A percentile compares a stretch with the other conserved stretches of the same genome.
Conservation (phyloP, 2,797 vertebrate genomes). For the Argyrosomus regius region DNA sequence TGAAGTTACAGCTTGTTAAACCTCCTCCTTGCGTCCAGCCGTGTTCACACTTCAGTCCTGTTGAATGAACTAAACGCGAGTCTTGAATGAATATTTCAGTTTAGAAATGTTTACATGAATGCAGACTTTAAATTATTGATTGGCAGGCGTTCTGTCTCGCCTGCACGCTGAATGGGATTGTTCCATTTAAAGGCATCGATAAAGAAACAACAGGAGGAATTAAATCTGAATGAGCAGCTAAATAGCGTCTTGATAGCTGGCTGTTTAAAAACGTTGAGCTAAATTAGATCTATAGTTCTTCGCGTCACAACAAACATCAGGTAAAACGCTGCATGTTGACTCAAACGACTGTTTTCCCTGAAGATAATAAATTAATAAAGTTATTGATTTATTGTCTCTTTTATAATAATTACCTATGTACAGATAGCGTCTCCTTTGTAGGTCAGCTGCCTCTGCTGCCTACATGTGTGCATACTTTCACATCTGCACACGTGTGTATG, state of each 20-base stretch:
- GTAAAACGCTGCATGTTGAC: background rate
- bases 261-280: background rate
- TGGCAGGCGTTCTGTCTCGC: background rate
- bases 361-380: background rate
- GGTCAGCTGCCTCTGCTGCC: constrained; percentile 13
- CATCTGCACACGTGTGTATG: constrained; percentile 6
- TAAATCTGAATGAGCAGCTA: background rate
- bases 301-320: background rate
- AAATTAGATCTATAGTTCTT: background rate
- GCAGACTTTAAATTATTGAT: constrained; percentile 14
- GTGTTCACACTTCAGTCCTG: background rate
- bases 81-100: constrained; percentile 35
- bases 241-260: background rate
- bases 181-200: background rate
- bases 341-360: background rate
- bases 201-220: constrained; percentile 2
- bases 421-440: background rate
- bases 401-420: background rate
- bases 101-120: background rate
- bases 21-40: background rate
- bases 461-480: background rate
- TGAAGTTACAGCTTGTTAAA: constrained; percentile 14
- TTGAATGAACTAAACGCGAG: constrained; percentile 1
- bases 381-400: background rate
- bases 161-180: background rate